Evolutionary conservation across 2,113 vertebrate genomes (phyloP), one percentile per base, ranked within the genome.

Genomic region (Dicentrarchus labrax): DNA sequence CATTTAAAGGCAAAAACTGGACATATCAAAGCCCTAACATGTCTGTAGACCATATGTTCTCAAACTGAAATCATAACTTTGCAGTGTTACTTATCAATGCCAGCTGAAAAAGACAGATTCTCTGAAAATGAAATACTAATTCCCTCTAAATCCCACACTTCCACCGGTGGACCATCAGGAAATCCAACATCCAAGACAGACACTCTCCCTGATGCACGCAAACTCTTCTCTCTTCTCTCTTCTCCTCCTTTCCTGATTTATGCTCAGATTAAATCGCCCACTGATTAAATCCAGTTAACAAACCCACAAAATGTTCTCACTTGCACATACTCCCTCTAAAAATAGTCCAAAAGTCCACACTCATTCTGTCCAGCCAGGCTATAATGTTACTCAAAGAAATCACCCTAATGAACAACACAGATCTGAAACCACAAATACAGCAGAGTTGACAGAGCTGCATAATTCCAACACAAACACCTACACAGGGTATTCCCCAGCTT

Each of bases 131-230:
- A 36, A 60, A 79, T 64, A 82, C 76, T 57, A 73, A 78, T 61
- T 78, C 62, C 53, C 53, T 38, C 19, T 0, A 81, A 86, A 85
- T 81, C 59, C 73, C 9, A 0, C 41, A 82, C 74, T 83, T 79
- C 76, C 76, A 86, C 78, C 66, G 65, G 67, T 70, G 16, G 8
- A 76, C 21, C 76, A 17, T 75, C 72, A 84, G 79, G 86, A 88
- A 92, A 84, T 76, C 9, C 86, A 80, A 72, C 61, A 80, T 82
- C 64, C 72, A 82, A 77, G n/a, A 81, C 59, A 83, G 13, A 85
- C 69, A 84, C 43, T 21, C 36, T 45, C 72, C 22, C 76, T 48
- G 48, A 68, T 54, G 48, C 38, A 62, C 39, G 4, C 24, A 45
- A 76, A 83, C 69, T 72, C 62, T 76, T 56, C 30, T 30, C 30